These are phyloP conservation scores for Mirza zaza DNA, from an alignment of 2,113 vertebrate species.

Conservation along the genomic window DNA sequence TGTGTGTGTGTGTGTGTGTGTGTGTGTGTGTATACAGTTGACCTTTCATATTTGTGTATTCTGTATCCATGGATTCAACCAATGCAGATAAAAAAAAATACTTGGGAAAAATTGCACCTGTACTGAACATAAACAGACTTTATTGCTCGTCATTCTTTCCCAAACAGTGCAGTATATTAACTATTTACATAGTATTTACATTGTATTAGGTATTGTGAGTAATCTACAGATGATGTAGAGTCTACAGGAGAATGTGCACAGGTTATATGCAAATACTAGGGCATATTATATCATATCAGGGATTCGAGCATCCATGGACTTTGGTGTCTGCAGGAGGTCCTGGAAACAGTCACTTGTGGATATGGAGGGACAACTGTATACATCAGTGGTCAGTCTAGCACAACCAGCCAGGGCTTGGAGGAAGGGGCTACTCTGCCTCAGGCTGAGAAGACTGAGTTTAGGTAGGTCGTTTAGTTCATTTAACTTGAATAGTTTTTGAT, in stretches of 20 bases:
- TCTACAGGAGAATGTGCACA: no score
- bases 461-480: not conserved
- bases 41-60: not conserved
- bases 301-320: not conserved
- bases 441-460: not conserved
- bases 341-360: not conserved
- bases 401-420: not conserved
- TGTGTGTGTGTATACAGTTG: not conserved
- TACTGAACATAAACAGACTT: not conserved
- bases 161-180: not conserved
- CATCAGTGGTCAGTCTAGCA: not conserved
- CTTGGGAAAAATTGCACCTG: not conserved
- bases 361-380: not conserved
- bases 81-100: not conserved
- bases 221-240: not conserved
- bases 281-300: not conserved
- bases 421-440: not conserved
- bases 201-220: not conserved
- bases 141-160: not conserved
- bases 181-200: not conserved
- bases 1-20: accelerated
- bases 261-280: not conserved
- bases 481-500: not conserved
- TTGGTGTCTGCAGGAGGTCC: not conserved
- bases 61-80: not conserved